Percentiles rank a stretch among this genome's conserved stretches.
Conservation (phyloP, 2,888 invertebrate species). For the Nomada fucata region DNA sequence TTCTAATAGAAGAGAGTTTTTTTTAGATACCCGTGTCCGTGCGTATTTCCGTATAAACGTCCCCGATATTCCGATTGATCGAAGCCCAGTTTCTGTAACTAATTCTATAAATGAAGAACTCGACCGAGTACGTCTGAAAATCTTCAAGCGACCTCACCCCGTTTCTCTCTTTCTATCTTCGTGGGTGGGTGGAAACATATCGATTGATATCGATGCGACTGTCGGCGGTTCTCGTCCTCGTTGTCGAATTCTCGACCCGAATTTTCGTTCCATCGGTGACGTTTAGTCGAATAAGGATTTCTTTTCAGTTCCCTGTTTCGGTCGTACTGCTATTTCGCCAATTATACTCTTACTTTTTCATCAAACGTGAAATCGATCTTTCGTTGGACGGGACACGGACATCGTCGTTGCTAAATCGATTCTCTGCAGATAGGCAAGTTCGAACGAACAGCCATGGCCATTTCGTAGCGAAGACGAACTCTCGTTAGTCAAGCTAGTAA, state of each 20-base stretch:
- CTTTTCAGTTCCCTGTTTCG: slow-evolving; percentile 66
- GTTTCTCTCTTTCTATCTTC: slow-evolving; percentile 1
- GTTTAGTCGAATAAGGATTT: slow-evolving; percentile 68
- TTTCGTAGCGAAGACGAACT: slow-evolving; percentile 71
- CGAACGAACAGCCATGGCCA: slow-evolving; percentile 68
- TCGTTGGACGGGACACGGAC: slow-evolving; percentile 72
- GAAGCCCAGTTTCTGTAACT: slow-evolving; percentile 15
- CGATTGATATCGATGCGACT: slow-evolving; percentile 39
- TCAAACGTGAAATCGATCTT: slow-evolving; percentile 80
- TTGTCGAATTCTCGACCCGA: slow-evolving; percentile 43
- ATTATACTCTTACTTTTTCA: slow-evolving; percentile 72
- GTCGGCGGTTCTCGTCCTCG: not conserved
- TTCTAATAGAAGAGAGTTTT: not conserved
- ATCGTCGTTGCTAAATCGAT: slow-evolving; percentile 76
- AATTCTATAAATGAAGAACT: slow-evolving; percentile 21
- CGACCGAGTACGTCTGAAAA: slow-evolving; percentile 27
- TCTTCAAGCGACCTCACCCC: slow-evolving; percentile 9
- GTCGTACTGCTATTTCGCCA: slow-evolving; percentile 52
- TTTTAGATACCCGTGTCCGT: not conserved
- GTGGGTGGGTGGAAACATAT: slow-evolving; percentile 3
- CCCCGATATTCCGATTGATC: slow-evolving; percentile 35
- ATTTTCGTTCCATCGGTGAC: slow-evolving; percentile 66
- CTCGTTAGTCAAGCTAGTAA: slow-evolving; percentile 81
- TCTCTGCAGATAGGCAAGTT: slow-evolving; percentile 72
- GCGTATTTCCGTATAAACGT: slow-evolving; percentile 8